Percentiles rank a stretch among this genome's conserved stretches.
These are phyloP conservation scores for Nemapogon koenigi DNA, from an alignment of 2,888 invertebrate genomes.

Conservation along the genomic window DNA sequence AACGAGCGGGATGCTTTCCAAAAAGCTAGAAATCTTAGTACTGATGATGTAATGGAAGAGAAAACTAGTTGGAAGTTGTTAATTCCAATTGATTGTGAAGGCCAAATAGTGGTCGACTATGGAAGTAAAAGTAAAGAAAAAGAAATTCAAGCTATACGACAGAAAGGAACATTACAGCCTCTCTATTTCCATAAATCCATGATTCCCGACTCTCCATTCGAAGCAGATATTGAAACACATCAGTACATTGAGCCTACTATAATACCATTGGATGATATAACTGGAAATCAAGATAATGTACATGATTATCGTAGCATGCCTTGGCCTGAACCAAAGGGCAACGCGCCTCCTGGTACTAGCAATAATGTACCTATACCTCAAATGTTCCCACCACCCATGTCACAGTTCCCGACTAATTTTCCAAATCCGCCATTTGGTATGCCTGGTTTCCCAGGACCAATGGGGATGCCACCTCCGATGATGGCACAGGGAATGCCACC, in stretches of 20 bases:
- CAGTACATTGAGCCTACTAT: slow-evolving; percentile 77
- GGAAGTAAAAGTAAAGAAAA: slow-evolving; percentile 87
- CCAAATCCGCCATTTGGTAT: slow-evolving; percentile 52
- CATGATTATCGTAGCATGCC: slow-evolving; percentile 79
- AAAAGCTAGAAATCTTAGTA: slow-evolving; percentile 76
- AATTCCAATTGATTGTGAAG: slow-evolving; percentile 71
- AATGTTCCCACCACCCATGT: slow-evolving; percentile 50
- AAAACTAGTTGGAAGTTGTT: slow-evolving; percentile 79
- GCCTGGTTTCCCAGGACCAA: slow-evolving; percentile 45
- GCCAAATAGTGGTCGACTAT: slow-evolving; percentile 69
- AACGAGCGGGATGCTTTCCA: slow-evolving; percentile 86
- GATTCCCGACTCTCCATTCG: slow-evolving; percentile 87
- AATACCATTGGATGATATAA: slow-evolving; percentile 89
- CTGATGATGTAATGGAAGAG: slow-evolving; percentile 83
- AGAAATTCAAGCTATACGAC: slow-evolving; percentile 85
- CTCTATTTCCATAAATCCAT: slow-evolving; percentile 81
- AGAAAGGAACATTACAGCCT: slow-evolving; percentile 82
- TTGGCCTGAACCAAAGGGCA: slow-evolving; percentile 86
- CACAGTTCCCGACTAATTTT: slow-evolving; percentile 51
- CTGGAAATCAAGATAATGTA: slow-evolving; percentile 80
- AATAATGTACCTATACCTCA: slow-evolving; percentile 38
- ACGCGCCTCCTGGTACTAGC: slow-evolving; percentile 45
- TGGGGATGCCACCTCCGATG: slow-evolving; percentile 40
- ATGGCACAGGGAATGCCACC: slow-evolving; percentile 39
- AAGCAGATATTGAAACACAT: slow-evolving; percentile 86